Evolutionary conservation across 2,113 vertebrate genomes (phyloP), one percentile per base, ranked within the genome.

Genomic region (Hippocampus mohnikei): DNA sequence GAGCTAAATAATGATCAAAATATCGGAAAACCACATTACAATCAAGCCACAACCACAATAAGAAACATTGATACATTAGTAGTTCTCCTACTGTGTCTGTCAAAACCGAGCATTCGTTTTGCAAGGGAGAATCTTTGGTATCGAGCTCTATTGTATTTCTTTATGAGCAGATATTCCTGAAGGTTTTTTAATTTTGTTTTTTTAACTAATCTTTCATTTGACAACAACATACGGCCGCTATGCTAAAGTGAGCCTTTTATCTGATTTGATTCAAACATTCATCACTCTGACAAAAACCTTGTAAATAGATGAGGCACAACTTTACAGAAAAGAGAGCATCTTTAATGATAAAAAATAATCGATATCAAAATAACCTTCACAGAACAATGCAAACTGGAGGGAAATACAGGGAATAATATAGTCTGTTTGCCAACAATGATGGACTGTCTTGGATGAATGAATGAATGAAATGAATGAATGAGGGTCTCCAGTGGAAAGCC

Each of bases 401-500:
- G 16, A 15, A 40, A 52, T 33, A 73, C 37, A 29, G 16, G 16
- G 48, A 46, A 67, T 37, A 66, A 56, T 33, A 25, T 16, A 20
- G 20, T 23, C 16, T 11, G n/a, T 72, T 41, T 2, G 25, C 0
- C 40, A 42, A 53, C 60, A 0, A 18, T 70, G 62, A 58, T 25
- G n/a, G 21, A 63, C 63, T n/a, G 69, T 48, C 46, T 67, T 20
- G 67, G 70, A n/a, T 65, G 42, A 27, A 65, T 64, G 42, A 27
- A 65, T 64, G 1, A 3, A 42, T 11, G 27, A 33, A 37, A n/a
- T 65, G 42, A 27, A 65, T 64, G 1, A 3, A 42, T 11, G 27
- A 33, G 41, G 78, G 42, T 78, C 75, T 74, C 46, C 61, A 52
- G 42, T 80, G 83, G 87, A 85, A 88, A 88, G 74, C 66, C 71